Percentiles rank a stretch among this genome's conserved stretches.
These are phyloP conservation scores for Drosophila seguyi DNA, from an alignment of 1,140 invertebrate species.

Conservation along the genomic window DNA sequence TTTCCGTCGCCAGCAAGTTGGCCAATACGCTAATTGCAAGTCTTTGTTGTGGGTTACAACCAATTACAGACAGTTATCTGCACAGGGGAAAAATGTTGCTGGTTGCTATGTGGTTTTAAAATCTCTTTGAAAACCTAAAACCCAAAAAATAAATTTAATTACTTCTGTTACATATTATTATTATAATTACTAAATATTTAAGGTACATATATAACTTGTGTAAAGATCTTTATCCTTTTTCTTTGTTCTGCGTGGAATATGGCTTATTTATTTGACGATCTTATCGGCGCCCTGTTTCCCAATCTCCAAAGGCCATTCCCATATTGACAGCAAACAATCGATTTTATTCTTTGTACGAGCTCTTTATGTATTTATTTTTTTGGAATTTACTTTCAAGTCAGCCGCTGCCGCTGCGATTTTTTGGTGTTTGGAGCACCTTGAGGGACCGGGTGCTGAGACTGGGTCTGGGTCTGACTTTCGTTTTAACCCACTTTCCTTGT, in stretches of 20 bases:
- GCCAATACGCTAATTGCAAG: conserved; percentile 38
- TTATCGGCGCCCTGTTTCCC: conserved; percentile 40
- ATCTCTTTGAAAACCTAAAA: no score
- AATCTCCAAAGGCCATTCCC: conserved; percentile 49
- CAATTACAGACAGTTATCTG: conserved; percentile 4
- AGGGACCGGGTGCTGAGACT: not conserved
- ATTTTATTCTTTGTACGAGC: conserved; percentile 67
- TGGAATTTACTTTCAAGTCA: conserved; percentile 40
- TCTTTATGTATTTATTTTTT: conserved; percentile 51
- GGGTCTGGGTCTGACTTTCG: conserved; percentile 44
- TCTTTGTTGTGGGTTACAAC: conserved; percentile 27
- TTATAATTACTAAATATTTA: not conserved
- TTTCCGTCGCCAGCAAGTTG: conserved; percentile 40
- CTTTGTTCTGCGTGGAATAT: conserved; percentile 3
- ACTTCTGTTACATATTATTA: no score
- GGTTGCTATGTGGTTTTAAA: not conserved
- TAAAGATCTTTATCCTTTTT: not conserved
- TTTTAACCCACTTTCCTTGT: conserved; percentile 71
- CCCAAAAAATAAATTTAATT: no score
- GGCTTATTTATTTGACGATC: conserved; percentile 43
- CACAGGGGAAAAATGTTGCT: not conserved
- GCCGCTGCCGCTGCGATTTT: conserved; percentile 11
- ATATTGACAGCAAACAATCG: conserved; percentile 58
- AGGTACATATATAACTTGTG: no score
- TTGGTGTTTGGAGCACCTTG: conserved; percentile 47